Conservation (phyloP, 2,113 vertebrate genomes). For the Dicaeum eximium region DNA sequence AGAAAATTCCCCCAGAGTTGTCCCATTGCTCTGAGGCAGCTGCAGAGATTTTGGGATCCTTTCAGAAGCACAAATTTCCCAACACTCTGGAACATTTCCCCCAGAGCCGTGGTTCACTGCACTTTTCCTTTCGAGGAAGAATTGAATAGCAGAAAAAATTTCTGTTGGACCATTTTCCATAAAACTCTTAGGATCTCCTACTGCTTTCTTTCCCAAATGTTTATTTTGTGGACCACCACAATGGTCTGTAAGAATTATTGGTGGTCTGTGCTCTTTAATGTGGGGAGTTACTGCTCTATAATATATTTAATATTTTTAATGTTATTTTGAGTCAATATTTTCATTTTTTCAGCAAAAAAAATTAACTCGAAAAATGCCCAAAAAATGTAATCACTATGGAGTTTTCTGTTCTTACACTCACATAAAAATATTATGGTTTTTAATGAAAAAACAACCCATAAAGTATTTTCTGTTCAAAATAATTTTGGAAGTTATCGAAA, state of each 20-base stretch:
- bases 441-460: neutral
- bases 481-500: neutral
- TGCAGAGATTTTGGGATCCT: neutral
- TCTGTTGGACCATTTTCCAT: neutral
- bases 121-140: neutral
- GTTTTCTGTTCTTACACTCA: neutral
- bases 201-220: constrained; percentile 4
- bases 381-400: neutral
- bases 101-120: neutral
- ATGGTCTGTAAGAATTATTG: neutral
- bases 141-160: neutral
- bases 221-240: constrained; percentile 55
- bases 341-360: neutral
- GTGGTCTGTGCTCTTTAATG: constrained; percentile 3
- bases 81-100: neutral
- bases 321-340: neutral
- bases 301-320: neutral
- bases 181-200: neutral
- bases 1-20: neutral
- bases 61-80: neutral
- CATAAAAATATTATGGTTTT: neutral
- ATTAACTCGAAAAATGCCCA: neutral
- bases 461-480: neutral
- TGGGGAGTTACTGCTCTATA: neutral
- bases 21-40: neutral